Conservation (phyloP, 2,888 invertebrate species). For the Epistrophella euchroma region DNA sequence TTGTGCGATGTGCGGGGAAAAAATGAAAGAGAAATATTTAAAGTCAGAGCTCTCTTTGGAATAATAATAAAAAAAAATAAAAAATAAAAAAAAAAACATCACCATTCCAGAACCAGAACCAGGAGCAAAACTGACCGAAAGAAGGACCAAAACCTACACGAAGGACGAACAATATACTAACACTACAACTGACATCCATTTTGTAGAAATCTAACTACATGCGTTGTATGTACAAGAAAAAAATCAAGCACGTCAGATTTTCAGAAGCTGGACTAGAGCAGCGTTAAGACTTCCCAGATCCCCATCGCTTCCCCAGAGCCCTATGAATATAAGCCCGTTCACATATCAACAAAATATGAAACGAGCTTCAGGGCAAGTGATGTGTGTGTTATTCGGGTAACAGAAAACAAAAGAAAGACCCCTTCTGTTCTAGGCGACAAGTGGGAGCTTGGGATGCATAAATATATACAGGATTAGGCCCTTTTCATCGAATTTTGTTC, state of each 20-base stretch:
- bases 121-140: conserved; percentile 7
- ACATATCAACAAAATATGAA: conserved; percentile 56
- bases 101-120: conserved; percentile 12
- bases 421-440: conserved; percentile 16
- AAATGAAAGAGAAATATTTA: conserved; percentile 54
- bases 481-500: conserved; percentile 46
- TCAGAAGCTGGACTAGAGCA: conserved; percentile 4
- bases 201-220: conserved; percentile 51
- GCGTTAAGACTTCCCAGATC: conserved; percentile 33
- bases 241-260: conserved; percentile 21
- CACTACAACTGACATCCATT: conserved; percentile 34
- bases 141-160: conserved; percentile 6
- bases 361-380: conserved; percentile 52
- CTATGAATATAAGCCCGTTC: conserved; percentile 67
- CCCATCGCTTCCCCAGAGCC: conserved; percentile 44
- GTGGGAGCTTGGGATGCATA: conserved; percentile 24
- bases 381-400: conserved; percentile 19
- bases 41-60: conserved; percentile 67
- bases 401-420: conserved; percentile 27
- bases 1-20: conserved; percentile 20
- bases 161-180: conserved; percentile 18
- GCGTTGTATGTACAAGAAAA: neutral
- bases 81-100: conserved; percentile 16
- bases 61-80: conserved; percentile 53
- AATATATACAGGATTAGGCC: conserved; percentile 35